Evolutionary conservation across 2,888 invertebrate species (phyloP).

Genomic region (Cephus rjabovi): DNA sequence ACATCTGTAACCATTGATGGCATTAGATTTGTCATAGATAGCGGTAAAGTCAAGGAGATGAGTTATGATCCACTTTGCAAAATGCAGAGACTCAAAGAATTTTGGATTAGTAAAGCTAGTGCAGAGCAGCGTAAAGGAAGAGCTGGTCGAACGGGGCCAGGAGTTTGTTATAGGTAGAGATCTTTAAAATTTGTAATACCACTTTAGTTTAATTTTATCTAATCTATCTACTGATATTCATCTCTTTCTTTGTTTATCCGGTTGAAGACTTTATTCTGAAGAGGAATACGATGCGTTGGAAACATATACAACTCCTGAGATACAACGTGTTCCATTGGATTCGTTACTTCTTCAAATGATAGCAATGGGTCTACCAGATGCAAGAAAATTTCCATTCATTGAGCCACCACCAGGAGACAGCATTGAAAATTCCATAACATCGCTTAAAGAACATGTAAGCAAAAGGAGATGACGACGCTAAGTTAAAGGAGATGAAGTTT

Average conservation of each 20-base stretch:
- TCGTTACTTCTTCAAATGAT: constrained; percentile 93
- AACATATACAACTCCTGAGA: constrained; percentile 91
- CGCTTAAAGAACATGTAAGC: constrained; percentile 86
- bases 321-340: constrained; percentile 93
- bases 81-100: constrained; percentile 92
- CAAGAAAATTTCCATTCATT: constrained; percentile 92
- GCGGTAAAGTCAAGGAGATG: constrained; percentile 98
- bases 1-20: constrained; percentile 99
- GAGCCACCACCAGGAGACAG: constrained; percentile 89
- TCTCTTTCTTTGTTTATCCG: not conserved
- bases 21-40: constrained; percentile 95
- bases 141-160: constrained; percentile 95
- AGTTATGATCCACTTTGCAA: constrained; percentile 91
- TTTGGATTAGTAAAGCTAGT: constrained; percentile 97
- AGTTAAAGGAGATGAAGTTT: not conserved
- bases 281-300: constrained; percentile 84
- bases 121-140: constrained; percentile 97
- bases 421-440: constrained; percentile 87
- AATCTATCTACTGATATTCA: not conserved
- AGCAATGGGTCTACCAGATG: constrained; percentile 91
- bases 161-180: constrained; percentile 80
- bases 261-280: constrained; percentile 81
- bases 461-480: not conserved
- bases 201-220: constrained; percentile 4
- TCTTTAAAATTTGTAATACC: not conserved